Evolutionary conservation across 2,797 vertebrate genomes (phyloP).

Genomic region (Ispidina picta): DNA sequence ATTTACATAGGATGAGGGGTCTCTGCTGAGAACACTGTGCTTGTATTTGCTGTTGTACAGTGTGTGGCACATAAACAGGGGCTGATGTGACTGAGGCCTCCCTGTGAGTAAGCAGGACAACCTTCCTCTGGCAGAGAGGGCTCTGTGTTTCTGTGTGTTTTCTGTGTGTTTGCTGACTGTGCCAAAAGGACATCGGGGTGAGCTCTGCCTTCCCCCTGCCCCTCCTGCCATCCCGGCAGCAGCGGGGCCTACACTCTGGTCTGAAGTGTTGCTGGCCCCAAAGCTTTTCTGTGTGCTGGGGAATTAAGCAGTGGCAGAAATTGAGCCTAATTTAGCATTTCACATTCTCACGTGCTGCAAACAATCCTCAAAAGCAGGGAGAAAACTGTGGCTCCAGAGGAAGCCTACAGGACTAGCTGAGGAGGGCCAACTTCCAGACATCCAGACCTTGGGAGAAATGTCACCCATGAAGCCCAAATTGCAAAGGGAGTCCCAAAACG

Average conservation of each 20-base stretch:
- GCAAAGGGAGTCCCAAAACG: neutral
- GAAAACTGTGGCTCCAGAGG: neutral
- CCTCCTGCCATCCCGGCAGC: neutral
- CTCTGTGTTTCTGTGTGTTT: neutral
- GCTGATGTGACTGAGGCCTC: neutral
- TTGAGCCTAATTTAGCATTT: neutral
- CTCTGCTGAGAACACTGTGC: conserved; percentile 34
- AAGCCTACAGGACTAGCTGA: neutral
- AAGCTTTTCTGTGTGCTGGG: neutral
- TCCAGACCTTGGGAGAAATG: neutral
- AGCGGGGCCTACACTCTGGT: neutral
- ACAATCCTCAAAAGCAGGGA: neutral
- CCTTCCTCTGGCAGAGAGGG: neutral
- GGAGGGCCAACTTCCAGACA: neutral
- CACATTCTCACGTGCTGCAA: neutral
- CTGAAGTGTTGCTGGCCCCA: neutral
- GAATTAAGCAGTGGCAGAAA: neutral
- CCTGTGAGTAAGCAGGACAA: fast-evolving
- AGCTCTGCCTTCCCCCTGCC: neutral
- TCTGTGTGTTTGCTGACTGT: neutral
- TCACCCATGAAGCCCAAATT: neutral
- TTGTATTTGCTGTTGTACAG: neutral
- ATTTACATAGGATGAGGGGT: neutral
- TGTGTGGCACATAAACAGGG: neutral
- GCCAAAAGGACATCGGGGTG: neutral